Conservation (phyloP, 2,113 vertebrate species). For the Antechinus flavipes region DNA sequence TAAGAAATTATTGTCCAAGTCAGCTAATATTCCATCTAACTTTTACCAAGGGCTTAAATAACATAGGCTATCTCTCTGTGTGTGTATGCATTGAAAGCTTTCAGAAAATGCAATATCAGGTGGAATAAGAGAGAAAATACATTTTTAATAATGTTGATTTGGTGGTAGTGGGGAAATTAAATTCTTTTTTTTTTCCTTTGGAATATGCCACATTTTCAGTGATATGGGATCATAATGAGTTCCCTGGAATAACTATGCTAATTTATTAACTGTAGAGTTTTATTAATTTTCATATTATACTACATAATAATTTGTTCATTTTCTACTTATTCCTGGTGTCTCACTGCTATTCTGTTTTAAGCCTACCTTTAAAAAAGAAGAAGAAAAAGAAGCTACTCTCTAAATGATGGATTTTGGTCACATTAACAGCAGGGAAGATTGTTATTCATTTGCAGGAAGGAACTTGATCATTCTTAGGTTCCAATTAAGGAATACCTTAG, state of each 20-base stretch:
- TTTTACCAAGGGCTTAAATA: neutral
- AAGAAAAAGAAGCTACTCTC: constrained; percentile 38
- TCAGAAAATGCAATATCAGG: neutral
- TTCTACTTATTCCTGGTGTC: neutral
- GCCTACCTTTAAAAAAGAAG: neutral
- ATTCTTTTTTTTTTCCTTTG: neutral
- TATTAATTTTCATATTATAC: neutral
- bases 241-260: neutral
- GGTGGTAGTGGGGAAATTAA: constrained; percentile 7
- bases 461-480: neutral
- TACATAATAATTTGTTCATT: neutral
- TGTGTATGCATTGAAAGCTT: neutral
- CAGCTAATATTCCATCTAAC: neutral
- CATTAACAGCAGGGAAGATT: constrained; percentile 45
- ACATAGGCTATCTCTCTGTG: neutral
- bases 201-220: neutral
- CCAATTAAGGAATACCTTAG: constrained; percentile 59
- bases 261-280: neutral
- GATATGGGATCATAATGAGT: neutral
- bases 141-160: constrained; percentile 25
- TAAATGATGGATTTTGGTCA: constrained; percentile 21
- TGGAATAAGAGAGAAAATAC: neutral
- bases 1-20: neutral
- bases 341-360: neutral
- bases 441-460: constrained; percentile 52